Conservation (phyloP, 2,113 vertebrate genomes). For the Bubo bubo region DNA sequence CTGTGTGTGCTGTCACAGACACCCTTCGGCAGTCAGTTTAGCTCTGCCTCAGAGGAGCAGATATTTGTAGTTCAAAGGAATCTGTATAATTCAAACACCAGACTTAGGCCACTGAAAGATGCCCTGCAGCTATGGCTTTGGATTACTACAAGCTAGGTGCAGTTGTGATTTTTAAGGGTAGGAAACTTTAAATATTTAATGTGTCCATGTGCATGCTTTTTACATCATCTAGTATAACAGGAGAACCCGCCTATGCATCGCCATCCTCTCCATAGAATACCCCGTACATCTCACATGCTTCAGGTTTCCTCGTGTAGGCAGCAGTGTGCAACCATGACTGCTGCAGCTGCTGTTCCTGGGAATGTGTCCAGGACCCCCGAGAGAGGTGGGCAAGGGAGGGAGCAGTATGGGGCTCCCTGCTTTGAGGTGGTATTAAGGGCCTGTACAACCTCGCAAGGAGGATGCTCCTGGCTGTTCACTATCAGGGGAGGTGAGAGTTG, state of each 20-base stretch:
- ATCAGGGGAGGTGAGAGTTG: background rate
- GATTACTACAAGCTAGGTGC: background rate
- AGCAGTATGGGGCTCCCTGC: background rate
- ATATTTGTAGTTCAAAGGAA: background rate
- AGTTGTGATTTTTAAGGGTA: background rate
- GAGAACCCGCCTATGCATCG: background rate
- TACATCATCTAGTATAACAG: background rate
- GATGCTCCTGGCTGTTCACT: background rate
- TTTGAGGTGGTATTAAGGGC: background rate
- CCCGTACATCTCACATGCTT: accelerated
- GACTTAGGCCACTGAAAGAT: background rate
- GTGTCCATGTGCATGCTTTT: background rate
- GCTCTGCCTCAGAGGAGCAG: background rate
- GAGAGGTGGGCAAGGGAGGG: background rate
- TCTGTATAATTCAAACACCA: background rate
- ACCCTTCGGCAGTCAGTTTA: background rate
- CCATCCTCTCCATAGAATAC: background rate
- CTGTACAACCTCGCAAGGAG: accelerated
- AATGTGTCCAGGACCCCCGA: accelerated
- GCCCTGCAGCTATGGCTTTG: background rate
- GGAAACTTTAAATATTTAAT: background rate
- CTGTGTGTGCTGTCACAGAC: background rate
- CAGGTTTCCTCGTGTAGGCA: background rate
- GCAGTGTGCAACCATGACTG: background rate
- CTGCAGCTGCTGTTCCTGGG: background rate